Conservation (phyloP, 2,113 vertebrate genomes). For the Neopipo cinnamomea region DNA sequence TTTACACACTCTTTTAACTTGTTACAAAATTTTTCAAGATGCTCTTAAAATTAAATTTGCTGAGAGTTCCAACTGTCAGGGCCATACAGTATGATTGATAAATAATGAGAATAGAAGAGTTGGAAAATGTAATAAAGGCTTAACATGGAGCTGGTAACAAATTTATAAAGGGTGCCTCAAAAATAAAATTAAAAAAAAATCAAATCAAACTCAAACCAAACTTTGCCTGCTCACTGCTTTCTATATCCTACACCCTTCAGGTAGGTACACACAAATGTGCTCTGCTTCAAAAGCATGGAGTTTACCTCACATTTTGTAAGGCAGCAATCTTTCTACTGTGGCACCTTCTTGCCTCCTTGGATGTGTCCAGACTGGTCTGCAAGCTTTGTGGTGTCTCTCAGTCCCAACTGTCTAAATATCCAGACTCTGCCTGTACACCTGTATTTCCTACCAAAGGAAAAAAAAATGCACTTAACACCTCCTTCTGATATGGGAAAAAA, state of each 20-base stretch:
- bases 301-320: not conserved
- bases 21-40: not conserved
- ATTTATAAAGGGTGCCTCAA: not conserved
- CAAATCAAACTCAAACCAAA: not conserved
- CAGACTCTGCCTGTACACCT: not conserved
- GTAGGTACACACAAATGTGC: not conserved
- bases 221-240: not conserved
- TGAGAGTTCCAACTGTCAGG: not conserved
- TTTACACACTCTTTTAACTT: not conserved
- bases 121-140: not conserved
- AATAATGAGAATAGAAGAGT: not conserved
- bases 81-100: not conserved
- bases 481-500: not conserved
- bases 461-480: not conserved
- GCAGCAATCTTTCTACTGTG: not conserved
- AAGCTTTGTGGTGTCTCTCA: rapidly evolving
- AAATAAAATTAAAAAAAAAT: not conserved
- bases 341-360: not conserved
- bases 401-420: not conserved
- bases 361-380: not conserved
- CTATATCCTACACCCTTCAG: not conserved
- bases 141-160: not conserved
- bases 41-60: not conserved
- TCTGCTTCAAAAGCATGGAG: rapidly evolving
- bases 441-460: not conserved